These are phyloP conservation scores for Muscicapa comitata DNA, from an alignment of 2,797 vertebrate species.

Conservation along the genomic window DNA sequence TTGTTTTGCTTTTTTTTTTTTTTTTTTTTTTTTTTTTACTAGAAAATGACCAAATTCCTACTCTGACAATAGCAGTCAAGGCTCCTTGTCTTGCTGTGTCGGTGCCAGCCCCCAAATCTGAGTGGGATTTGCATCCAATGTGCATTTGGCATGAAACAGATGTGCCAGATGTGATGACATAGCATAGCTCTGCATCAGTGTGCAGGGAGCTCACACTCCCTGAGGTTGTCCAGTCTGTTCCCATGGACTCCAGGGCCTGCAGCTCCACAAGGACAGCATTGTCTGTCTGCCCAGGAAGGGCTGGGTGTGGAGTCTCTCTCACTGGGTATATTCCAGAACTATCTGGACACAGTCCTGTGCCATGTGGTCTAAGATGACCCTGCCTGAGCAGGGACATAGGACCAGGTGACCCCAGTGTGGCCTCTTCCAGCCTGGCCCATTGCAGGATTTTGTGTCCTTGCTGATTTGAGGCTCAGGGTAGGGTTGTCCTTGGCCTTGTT, in stretches of 20 bases:
- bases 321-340: neutral
- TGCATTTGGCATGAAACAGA: neutral
- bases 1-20: neutral
- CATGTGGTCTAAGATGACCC: neutral
- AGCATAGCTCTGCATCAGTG: neutral
- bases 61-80: neutral
- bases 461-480: neutral
- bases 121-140: neutral
- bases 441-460: neutral
- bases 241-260: neutral
- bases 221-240: neutral
- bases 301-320: too few species aligned
- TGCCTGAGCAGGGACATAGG: neutral
- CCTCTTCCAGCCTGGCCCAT: neutral
- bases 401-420: neutral
- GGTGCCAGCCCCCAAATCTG: neutral
- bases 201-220: neutral
- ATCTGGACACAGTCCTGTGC: neutral
- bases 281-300: neutral
- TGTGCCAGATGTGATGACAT: neutral
- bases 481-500: neutral
- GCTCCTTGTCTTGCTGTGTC: neutral
- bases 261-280: neutral
- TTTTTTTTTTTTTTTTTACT: accelerated
- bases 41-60: neutral